phyloP scores from a whole-genome alignment of 2,797 vertebrate species.

The Picus viridis region DNA sequence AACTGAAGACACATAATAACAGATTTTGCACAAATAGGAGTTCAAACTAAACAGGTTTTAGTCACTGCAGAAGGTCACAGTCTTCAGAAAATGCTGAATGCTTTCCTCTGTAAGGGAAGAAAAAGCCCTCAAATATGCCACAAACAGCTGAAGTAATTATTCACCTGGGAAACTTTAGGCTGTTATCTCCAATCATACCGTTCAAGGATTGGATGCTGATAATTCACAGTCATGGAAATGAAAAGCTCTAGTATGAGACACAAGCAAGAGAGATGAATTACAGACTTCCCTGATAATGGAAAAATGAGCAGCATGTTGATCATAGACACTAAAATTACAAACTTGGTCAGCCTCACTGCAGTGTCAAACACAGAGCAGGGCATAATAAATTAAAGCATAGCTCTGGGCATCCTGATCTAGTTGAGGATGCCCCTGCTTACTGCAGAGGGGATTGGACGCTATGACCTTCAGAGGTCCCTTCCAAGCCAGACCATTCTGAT shows the following conservation, averaged over 20 bases:
- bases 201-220: slow-evolving; percentile 57
- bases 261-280: slow-evolving; percentile 43
- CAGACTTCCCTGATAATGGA: slow-evolving; percentile 15
- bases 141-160: slow-evolving; percentile 33
- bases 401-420: background rate
- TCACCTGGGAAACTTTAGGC: slow-evolving; percentile 30
- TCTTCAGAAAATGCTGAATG: slow-evolving; percentile 6
- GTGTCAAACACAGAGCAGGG: background rate
- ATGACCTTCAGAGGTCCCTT: no score
- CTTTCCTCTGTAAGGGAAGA: background rate
- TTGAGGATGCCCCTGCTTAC: no score
- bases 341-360: background rate
- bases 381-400: slow-evolving; percentile 26
- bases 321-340: slow-evolving; percentile 27
- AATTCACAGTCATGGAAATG: slow-evolving; percentile 51
- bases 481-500: no score
- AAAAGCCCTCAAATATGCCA: background rate
- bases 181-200: slow-evolving; percentile 36
- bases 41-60: background rate
- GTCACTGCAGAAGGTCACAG: background rate
- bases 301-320: slow-evolving; percentile 54
- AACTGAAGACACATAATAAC: background rate
- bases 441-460: no score
- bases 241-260: slow-evolving; percentile 15
- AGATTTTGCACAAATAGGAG: background rate